These are phyloP conservation scores for Psittacula echo DNA, from an alignment of 2,797 vertebrate species.

Conservation along the genomic window DNA sequence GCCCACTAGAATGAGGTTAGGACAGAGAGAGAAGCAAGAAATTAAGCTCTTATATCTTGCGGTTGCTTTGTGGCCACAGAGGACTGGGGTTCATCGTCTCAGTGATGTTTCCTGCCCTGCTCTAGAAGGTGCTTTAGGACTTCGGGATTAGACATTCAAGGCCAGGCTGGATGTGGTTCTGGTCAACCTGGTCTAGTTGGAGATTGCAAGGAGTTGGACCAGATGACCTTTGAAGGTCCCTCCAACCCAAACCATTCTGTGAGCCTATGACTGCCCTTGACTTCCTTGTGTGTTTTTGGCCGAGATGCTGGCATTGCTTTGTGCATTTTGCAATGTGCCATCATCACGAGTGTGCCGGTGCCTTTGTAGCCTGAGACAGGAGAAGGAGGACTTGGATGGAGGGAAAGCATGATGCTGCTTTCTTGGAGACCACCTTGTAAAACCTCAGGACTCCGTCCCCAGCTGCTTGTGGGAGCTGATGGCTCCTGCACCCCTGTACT, in stretches of 20 bases:
- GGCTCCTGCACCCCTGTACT: background rate
- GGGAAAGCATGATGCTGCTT: background rate
- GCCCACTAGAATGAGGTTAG: background rate
- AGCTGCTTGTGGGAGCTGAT: background rate
- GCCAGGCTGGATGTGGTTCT: background rate
- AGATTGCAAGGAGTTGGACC: background rate
- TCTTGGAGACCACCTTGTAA: background rate
- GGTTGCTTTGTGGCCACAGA: background rate
- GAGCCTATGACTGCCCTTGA: background rate
- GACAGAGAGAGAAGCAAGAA: background rate
- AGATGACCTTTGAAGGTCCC: background rate
- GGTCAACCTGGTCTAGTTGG: background rate
- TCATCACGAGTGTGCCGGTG: rapidly evolving
- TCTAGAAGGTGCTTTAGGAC: background rate
- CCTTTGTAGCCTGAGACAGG: background rate
- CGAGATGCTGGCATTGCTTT: background rate
- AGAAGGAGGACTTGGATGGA: background rate
- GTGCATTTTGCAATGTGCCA: background rate
- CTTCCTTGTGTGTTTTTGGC: background rate
- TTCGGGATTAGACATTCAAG: background rate
- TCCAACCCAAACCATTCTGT: background rate
- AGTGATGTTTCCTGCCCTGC: background rate
- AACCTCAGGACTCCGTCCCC: background rate
- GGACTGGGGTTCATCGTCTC: background rate
- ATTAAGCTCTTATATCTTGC: background rate